Conservation (phyloP, 2,113 vertebrate genomes). For the Acinonyx jubatus region DNA sequence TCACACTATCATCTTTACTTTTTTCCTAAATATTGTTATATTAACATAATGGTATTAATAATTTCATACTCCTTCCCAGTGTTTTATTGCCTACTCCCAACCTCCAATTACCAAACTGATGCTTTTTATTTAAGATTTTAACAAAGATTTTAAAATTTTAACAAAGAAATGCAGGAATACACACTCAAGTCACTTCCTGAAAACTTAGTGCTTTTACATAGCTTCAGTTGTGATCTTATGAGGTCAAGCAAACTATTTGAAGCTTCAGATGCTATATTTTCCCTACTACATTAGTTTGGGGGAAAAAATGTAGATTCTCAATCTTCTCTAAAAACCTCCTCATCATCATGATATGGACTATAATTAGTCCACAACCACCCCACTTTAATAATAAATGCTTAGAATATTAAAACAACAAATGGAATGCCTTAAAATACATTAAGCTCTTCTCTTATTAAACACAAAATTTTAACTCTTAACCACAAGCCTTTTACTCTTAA, state of each 20-base stretch:
- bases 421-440: slow-evolving; percentile 70
- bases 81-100: not conserved
- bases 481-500: slow-evolving; percentile 65
- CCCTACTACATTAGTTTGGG: slow-evolving; percentile 32
- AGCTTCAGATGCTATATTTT: slow-evolving; percentile 24
- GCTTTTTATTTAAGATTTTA: slow-evolving; percentile 48
- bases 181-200: slow-evolving; percentile 26
- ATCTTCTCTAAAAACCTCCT: slow-evolving; percentile 57
- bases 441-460: slow-evolving; percentile 68
- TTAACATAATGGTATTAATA: not conserved
- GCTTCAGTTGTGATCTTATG: not conserved
- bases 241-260: slow-evolving; percentile 25
- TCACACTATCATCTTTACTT: not conserved
- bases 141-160: slow-evolving; percentile 51
- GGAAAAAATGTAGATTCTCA: slow-evolving; percentile 59
- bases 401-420: slow-evolving; percentile 64
- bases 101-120: not conserved
- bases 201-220: not conserved
- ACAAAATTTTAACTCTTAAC: slow-evolving; percentile 70
- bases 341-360: slow-evolving; percentile 51
- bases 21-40: slow-evolving; percentile 41
- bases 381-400: slow-evolving; percentile 74
- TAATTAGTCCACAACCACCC: slow-evolving; percentile 70
- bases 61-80: not conserved
- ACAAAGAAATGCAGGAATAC: slow-evolving; percentile 28